Conservation (phyloP, 2,888 invertebrate genomes). For the Apamea epomidion region DNA sequence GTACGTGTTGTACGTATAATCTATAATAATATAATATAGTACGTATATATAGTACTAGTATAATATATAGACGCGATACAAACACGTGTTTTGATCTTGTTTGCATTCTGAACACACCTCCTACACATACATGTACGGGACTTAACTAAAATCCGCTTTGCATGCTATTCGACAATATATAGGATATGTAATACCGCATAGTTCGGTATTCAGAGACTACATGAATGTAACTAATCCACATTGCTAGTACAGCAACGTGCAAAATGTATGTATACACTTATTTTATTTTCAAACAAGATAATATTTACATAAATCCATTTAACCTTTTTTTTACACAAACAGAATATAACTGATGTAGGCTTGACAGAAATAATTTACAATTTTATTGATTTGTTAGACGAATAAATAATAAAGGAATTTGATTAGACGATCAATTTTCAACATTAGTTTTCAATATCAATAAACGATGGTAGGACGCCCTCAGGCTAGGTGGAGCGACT, state of each 20-base stretch:
- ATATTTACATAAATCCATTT: too few species aligned
- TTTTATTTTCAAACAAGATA: neutral
- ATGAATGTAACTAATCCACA: constrained; percentile 23
- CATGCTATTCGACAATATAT: constrained; percentile 10
- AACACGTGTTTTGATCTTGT: constrained; percentile 3
- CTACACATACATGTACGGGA: neutral
- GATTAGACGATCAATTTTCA: neutral
- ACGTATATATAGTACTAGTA: too few species aligned
- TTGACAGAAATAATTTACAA: too few species aligned
- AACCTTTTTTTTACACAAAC: too few species aligned
- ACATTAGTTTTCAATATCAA: neutral
- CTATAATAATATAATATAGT: too few species aligned
- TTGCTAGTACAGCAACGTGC: neutral
- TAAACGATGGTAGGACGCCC: too few species aligned
- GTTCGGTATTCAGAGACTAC: constrained; percentile 1
- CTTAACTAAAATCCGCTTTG: constrained; percentile 37
- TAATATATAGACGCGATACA: too few species aligned
- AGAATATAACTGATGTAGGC: too few species aligned
- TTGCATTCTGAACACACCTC: constrained; percentile 15
- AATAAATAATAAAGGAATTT: neutral
- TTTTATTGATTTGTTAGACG: neutral
- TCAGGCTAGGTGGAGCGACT: too few species aligned
- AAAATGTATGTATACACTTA: neutral
- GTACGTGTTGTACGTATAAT: too few species aligned
- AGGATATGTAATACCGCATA: neutral